phyloP scores from a whole-genome alignment of 2,888 invertebrate species.

The Acanthosepion esculentum region DNA sequence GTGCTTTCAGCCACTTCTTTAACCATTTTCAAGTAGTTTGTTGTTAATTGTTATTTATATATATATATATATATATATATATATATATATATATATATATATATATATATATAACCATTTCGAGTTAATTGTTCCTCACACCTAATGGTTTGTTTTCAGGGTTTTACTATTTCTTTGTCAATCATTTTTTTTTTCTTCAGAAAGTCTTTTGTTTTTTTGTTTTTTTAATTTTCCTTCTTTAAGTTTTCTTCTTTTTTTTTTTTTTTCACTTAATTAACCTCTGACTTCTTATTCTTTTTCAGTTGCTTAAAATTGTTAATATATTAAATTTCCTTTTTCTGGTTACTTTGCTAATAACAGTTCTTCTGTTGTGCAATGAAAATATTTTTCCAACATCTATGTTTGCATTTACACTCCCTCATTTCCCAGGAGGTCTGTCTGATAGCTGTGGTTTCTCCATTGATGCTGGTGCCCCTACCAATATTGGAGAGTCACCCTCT shows the following conservation, averaged over 20 bases:
- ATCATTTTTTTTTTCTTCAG: too few species aligned
- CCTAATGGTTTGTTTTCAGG: not conserved
- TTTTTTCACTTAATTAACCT: not conserved
- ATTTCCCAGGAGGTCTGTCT: conserved; percentile 36
- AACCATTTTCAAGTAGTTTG: too few species aligned
- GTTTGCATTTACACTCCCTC: not conserved
- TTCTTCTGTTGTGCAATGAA: not conserved
- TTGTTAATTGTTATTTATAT: too few species aligned
- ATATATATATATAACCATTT: too few species aligned
- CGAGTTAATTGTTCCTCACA: not conserved
- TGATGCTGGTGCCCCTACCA: not conserved
- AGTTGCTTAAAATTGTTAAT: not conserved
- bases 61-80: too few species aligned
- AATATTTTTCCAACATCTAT: not conserved
- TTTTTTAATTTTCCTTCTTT: not conserved
- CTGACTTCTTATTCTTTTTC: not conserved
- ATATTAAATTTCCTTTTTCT: not conserved
- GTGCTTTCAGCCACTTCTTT: too few species aligned
- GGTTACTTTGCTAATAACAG: not conserved
- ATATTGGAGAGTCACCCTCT: not conserved
- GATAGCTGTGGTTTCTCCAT: conserved; percentile 42
- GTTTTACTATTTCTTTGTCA: too few species aligned
- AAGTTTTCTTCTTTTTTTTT: not conserved
- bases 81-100: too few species aligned
- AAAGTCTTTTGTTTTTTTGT: too few species aligned